Evolutionary conservation across 2,888 invertebrate genomes (phyloP), one percentile per base, ranked within the genome.

Genomic region (Brachycybe producta): DNA sequence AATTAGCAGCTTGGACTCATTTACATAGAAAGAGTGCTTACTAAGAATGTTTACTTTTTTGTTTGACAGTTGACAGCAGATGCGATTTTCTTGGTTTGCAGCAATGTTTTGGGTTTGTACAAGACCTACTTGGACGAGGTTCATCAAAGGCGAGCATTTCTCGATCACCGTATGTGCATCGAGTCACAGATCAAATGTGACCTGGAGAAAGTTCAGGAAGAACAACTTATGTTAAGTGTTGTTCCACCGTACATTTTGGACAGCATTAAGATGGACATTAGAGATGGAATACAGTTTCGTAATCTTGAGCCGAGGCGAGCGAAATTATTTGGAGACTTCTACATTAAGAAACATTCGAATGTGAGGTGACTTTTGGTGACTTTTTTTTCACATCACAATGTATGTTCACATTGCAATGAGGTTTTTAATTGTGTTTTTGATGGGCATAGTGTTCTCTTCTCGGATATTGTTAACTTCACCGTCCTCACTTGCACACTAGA

Each of bases 391-490:
- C n/a, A n/a, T n/a, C n/a, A n/a, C n/a, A n/a, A n/a, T n/a, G n/a
- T n/a, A n/a, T n/a, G n/a, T n/a, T n/a, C n/a, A n/a, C n/a, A n/a
- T n/a, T n/a, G n/a, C n/a, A n/a, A n/a, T n/a, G n/a, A n/a, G n/a
- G n/a, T n/a, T n/a, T n/a, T n/a, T n/a, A n/a, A n/a, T n/a, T n/a
- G n/a, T n/a, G n/a, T n/a, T n/a, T n/a, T n/a, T n/a, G n/a, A n/a
- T n/a, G n/a, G n/a, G n/a, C n/a, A n/a, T 47, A 68, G 86, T 58
- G 85, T 92, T 56, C 69, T 92, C 28, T 92, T 87, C 62, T 91
- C 92, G 0, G 92, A 92, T 65, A 87, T 92, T 40, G 91, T 91
- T 0, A 90, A 91, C 68, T 92, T 88, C 62, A 91, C 91, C 0
- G 79, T 80, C 59, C 75, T 88, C 67, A 90, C 92, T 0, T 83